Evolutionary conservation across 1,140 invertebrate species (phyloP).

Genomic region (Bombyx mandarina): DNA sequence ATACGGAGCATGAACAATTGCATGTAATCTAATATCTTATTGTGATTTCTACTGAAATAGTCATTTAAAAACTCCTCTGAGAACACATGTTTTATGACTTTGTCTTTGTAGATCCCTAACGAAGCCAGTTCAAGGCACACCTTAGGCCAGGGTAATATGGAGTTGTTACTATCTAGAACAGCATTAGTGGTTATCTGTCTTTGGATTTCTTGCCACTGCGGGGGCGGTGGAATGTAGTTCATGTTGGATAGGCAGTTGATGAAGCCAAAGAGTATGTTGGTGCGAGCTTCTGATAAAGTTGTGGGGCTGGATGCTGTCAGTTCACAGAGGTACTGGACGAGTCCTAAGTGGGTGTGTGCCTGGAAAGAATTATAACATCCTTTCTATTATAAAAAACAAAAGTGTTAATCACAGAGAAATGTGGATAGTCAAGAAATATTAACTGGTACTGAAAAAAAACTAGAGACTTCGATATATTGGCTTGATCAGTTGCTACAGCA

Average conservation of each 20-base stretch:
- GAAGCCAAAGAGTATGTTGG: slow-evolving; percentile 58
- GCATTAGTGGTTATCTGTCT: slow-evolving; percentile 49
- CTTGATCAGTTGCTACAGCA: too few species aligned
- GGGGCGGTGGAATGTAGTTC: slow-evolving; percentile 71
- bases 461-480: too few species aligned
- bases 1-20: slow-evolving; percentile 72
- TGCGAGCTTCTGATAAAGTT: slow-evolving; percentile 33
- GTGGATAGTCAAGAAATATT: too few species aligned
- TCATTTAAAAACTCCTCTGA: slow-evolving; percentile 53
- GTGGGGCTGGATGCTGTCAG: slow-evolving; percentile 49
- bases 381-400: too few species aligned
- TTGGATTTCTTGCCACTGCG: slow-evolving; percentile 68
- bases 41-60: slow-evolving; percentile 42
- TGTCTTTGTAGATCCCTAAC: slow-evolving; percentile 70
- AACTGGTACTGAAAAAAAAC: too few species aligned
- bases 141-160: slow-evolving; percentile 60
- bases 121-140: slow-evolving; percentile 68
- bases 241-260: slow-evolving; percentile 68
- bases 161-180: slow-evolving; percentile 34
- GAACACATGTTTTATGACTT: slow-evolving; percentile 68
- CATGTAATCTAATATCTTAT: slow-evolving; percentile 61
- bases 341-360: slow-evolving; percentile 66
- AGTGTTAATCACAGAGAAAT: too few species aligned
- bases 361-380: slow-evolving; percentile 24
- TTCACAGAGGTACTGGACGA: slow-evolving; percentile 72